Conservation (phyloP, 2,797 vertebrate species). For the Phyllotis vaccarum region DNA sequence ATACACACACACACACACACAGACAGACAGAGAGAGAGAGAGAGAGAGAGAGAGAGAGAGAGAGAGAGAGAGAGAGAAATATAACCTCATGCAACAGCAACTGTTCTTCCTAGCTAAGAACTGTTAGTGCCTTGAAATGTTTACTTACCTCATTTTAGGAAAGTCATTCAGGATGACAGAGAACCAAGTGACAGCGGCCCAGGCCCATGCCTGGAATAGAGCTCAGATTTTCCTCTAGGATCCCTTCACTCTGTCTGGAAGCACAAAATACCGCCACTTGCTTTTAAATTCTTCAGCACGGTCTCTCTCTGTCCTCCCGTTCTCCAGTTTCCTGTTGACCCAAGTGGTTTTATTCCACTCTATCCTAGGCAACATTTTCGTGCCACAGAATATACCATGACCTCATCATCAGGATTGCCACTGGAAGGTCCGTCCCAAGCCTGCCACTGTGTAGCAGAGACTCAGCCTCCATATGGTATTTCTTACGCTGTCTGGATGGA, state of each 20-base stretch:
- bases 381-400: accelerated
- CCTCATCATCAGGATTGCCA: accelerated
- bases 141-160: too few relatives aligned
- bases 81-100: accelerated
- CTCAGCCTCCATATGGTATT: neutral
- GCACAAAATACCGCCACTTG: accelerated
- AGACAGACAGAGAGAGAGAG: too few relatives aligned
- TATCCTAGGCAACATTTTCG: neutral
- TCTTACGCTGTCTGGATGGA: neutral
- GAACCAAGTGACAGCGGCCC: too few relatives aligned
- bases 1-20: neutral
- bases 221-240: neutral
- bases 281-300: neutral
- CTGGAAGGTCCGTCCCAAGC: neutral
- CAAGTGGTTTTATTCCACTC: too few relatives aligned
- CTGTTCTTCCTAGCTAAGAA: neutral
- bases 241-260: too few relatives aligned
- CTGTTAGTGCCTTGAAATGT: neutral
- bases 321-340: too few relatives aligned
- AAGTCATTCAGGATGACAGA: neutral
- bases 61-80: too few relatives aligned
- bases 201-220: neutral
- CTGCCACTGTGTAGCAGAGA: neutral
- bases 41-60: too few relatives aligned
- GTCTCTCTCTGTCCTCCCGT: accelerated